These are phyloP conservation scores for Dynastes maya DNA, from an alignment of 2,888 invertebrate species.

Conservation along the genomic window DNA sequence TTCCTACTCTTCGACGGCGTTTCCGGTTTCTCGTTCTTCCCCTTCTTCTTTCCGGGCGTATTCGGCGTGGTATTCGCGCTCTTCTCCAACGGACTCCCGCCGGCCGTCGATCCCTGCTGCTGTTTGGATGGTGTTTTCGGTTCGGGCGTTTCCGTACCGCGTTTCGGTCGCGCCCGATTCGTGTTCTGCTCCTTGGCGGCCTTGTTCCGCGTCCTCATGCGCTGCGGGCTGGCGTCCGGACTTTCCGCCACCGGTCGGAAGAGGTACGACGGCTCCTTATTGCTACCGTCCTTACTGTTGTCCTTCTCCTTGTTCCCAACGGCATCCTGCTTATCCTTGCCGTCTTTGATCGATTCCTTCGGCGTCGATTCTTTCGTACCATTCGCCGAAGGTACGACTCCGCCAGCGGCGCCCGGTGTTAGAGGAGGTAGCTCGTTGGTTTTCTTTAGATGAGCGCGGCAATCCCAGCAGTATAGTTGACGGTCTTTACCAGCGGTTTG, in stretches of 20 bases:
- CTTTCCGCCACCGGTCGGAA: conserved; percentile 71
- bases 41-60: conserved; percentile 67
- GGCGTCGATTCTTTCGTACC: conserved; percentile 54
- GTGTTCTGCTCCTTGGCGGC: conserved; percentile 82
- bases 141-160: conserved; percentile 75
- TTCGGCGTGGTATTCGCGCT: conserved; percentile 52
- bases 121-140: conserved; percentile 73
- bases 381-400: conserved; percentile 50
- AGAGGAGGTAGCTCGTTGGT: conserved; percentile 81
- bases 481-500: conserved; percentile 83
- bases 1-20: conserved; percentile 74
- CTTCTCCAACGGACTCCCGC: conserved; percentile 60
- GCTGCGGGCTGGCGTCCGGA: conserved; percentile 88
- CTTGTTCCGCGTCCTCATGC: conserved; percentile 91
- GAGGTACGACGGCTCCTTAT: conserved; percentile 58
- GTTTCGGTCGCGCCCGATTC: conserved; percentile 73
- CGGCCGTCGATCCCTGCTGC: conserved; percentile 54
- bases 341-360: conserved; percentile 50
- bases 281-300: conserved; percentile 51
- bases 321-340: conserved; percentile 52
- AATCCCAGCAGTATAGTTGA: conserved; percentile 81
- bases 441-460: conserved; percentile 83
- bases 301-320: conserved; percentile 42
- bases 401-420: conserved; percentile 68
- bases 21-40: conserved; percentile 71